Conservation (phyloP, 2,113 vertebrate genomes). For the Ophthalmolycus amberensis region DNA sequence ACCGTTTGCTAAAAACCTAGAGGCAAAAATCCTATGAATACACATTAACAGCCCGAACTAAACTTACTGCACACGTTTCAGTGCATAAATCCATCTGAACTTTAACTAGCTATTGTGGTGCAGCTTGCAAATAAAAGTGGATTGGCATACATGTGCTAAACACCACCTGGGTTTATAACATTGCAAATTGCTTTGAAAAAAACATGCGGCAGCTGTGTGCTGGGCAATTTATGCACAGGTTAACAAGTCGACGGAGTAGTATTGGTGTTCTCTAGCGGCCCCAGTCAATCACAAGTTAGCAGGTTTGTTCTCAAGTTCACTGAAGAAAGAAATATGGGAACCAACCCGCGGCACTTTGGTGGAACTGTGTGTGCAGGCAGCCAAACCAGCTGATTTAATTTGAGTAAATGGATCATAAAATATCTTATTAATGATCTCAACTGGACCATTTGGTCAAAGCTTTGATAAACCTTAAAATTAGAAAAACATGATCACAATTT, state of each 20-base stretch:
- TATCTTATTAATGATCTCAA: constrained; percentile 1
- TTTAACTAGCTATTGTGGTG: neutral
- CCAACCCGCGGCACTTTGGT: neutral
- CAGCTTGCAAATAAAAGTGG: neutral
- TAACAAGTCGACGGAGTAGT: neutral
- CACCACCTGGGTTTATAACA: constrained; percentile 8
- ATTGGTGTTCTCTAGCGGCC: neutral
- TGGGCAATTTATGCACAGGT: neutral
- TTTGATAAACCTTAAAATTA: neutral
- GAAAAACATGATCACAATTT: neutral
- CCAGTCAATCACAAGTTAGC: neutral
- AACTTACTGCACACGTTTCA: neutral
- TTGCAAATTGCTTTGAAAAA: constrained; percentile 9
- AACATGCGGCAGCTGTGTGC: neutral
- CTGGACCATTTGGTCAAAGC: neutral
- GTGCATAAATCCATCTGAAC: neutral
- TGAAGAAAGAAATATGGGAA: neutral
- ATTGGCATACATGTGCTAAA: constrained; percentile 4
- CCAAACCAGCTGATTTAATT: neutral
- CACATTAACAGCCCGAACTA: neutral
- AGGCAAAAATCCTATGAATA: neutral
- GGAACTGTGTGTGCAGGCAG: neutral
- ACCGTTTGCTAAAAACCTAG: neutral
- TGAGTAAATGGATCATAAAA: neutral
- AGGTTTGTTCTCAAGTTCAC: neutral